Base-by-base conservation (phyloP, 2,797 vertebrate species). In the Dicrostonyx torquatus region DNA sequence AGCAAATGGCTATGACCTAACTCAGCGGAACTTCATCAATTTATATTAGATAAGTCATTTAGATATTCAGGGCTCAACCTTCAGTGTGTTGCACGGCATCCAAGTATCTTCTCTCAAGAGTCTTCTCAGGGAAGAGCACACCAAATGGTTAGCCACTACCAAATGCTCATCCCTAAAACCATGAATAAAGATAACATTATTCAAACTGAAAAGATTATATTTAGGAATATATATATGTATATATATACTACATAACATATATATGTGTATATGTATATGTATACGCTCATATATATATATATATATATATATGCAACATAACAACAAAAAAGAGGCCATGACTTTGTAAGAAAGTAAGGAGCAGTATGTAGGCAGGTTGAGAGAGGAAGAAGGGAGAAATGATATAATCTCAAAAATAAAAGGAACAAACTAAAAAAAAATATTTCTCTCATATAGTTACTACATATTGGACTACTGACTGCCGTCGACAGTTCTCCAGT, bases 311-410 rank as follows among this genome's bases (percentile, higher is more conserved):
- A 5, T 55, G 20, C 40, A 80, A 5, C 45, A 34, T 48, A 84
- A 14, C 20, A 68, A 26, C 18, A 14, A 68, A 50, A 85, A 85
- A 24, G 18, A 84, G 31, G 2, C 11, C n/a, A 10, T n/a, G 62
- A 9, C 50, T 50, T 85, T 68, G 34, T 68, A 50, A 50, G 45
- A 85, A n/a, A 85, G 20, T 22, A 53, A 68, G 13, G 12, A 14
- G 13, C 20, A 13, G 0, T 5, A 50, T 50, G 4, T 10, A 50
- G 45, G 45, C 15, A 1, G 12, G 6, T 2, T 66, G 7, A 37
- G 29, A 20, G 12, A 1, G 15, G 6, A 4, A 34, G 17, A 34
- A 48, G 3, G 20, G 18, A 84, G 31, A 68, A n/a, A 84, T 84
- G 31, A 37, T 10, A n/a, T 68, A 62, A 64, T 64, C 15, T 84